A percentile compares a stretch with the other conserved stretches of the same genome.
phyloP scores from a whole-genome alignment of 2,888 invertebrate species.

The Caenorhabditis plicata region DNA sequence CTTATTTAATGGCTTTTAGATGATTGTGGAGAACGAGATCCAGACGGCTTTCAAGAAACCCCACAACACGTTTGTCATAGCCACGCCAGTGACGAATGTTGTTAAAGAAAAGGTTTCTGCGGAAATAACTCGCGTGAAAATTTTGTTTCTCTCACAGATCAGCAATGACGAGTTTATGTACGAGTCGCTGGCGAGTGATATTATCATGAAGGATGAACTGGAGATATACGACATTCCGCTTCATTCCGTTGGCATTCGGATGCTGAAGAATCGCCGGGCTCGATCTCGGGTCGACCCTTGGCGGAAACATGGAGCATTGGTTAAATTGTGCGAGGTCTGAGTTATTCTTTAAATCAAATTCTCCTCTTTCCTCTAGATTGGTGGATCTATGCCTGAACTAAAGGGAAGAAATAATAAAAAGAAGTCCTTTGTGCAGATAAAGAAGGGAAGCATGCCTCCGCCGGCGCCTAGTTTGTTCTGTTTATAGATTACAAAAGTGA shows the following conservation, averaged over 20 bases:
- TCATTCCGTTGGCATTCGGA: conserved; percentile 8
- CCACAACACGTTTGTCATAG: neutral
- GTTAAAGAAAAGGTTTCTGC: neutral
- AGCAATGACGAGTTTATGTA: neutral
- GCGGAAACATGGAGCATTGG: conserved; percentile 24
- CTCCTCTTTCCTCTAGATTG: conserved; percentile 11
- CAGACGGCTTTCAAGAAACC: conserved; percentile 1
- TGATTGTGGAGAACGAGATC: neutral
- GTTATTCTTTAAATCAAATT: neutral
- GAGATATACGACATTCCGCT: conserved; percentile 17
- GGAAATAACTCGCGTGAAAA: neutral
- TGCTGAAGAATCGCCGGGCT: conserved; percentile 2
- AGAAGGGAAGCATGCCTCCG: conserved; percentile 18
- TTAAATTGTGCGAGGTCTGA: conserved; percentile 21
- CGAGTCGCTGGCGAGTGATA: neutral
- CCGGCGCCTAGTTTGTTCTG: conserved; percentile 5
- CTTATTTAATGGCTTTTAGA: too few species aligned
- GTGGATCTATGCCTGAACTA: conserved; percentile 15
- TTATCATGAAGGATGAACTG: neutral
- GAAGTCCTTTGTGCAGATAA: neutral
- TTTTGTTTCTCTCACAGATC: neutral
- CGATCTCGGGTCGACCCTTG: conserved; percentile 29
- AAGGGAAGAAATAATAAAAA: conserved; percentile 3
- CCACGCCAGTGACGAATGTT: conserved; percentile 2
- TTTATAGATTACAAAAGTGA: neutral